A percentile compares a stretch with the other conserved stretches of the same genome.
phyloP scores from a whole-genome alignment of 2,113 vertebrate genomes.

The Paralichthys olivaceus region DNA sequence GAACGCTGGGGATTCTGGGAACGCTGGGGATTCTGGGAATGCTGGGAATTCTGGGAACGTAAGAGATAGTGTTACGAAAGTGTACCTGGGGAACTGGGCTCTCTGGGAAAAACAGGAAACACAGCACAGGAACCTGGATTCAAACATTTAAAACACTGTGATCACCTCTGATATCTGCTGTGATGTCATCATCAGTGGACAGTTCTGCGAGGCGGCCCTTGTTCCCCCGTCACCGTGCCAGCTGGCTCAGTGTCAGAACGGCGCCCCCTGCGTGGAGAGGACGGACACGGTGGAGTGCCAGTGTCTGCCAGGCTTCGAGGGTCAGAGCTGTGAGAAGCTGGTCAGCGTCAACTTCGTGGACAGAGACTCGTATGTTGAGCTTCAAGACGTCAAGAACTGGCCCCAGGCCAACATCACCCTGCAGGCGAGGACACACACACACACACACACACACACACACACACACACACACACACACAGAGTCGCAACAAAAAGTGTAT shows the following conservation, averaged over 20 bases:
- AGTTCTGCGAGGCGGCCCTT: slow-evolving; percentile 88
- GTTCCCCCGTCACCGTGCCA: slow-evolving; percentile 82
- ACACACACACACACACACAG: neutral
- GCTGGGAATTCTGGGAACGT: neutral
- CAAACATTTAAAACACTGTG: neutral
- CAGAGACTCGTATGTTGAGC: slow-evolving; percentile 93
- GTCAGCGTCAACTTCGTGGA: slow-evolving; percentile 96
- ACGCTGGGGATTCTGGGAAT: neutral
- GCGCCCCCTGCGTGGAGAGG: slow-evolving; percentile 87
- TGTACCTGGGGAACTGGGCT: no score
- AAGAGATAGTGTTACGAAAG: no score
- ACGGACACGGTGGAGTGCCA: slow-evolving; percentile 84
- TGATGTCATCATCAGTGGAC: slow-evolving; percentile 82
- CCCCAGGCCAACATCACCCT: slow-evolving; percentile 95
- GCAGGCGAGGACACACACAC: slow-evolving; percentile 82
- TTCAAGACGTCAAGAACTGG: slow-evolving; percentile 94
- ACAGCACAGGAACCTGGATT: no score
- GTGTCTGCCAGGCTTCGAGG: slow-evolving; percentile 91
- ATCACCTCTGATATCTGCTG: neutral
- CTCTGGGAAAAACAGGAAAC: no score
- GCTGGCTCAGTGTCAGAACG: slow-evolving; percentile 88
- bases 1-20: neutral
- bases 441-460: neutral
- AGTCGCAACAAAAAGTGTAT: neutral
- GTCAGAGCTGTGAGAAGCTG: slow-evolving; percentile 92